Evolutionary conservation across 2,888 invertebrate species (phyloP).

Genomic region (Cosmopolites sordidus): DNA sequence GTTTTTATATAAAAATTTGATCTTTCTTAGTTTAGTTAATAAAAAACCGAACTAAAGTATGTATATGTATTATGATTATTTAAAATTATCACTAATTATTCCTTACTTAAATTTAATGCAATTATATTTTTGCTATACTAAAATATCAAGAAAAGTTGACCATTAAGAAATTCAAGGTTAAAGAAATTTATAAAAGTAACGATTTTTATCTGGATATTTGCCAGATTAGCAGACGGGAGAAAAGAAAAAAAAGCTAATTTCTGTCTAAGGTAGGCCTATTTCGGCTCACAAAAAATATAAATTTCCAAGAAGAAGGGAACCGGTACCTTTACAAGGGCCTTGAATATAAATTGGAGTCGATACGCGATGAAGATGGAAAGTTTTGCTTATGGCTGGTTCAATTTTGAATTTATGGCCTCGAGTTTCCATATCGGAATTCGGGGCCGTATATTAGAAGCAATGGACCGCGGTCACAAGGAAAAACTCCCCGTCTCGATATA

Average conservation of each 20-base stretch:
- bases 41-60: too few relatives aligned
- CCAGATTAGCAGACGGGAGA: not conserved
- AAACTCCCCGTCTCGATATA: conserved; percentile 25
- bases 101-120: too few relatives aligned
- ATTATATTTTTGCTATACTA: too few relatives aligned
- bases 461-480: conserved; percentile 39
- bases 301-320: conserved; percentile 19
- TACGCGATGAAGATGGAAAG: conserved; percentile 39
- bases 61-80: too few relatives aligned
- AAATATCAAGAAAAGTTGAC: too few relatives aligned
- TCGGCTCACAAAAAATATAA: conserved; percentile 6
- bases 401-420: conserved; percentile 42
- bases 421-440: conserved; percentile 39
- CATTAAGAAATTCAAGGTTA: too few relatives aligned
- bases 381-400: conserved; percentile 41
- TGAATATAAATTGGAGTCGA: conserved; percentile 24
- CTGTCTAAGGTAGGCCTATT: not conserved
- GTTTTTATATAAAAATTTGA: too few relatives aligned
- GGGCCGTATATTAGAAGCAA: conserved; percentile 39
- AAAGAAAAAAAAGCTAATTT: not conserved
- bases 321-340: conserved; percentile 22
- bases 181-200: too few relatives aligned
- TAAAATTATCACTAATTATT: too few relatives aligned
- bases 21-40: too few relatives aligned
- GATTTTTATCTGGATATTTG: too few relatives aligned